Base-by-base conservation (phyloP, 2,888 invertebrate species). In the Caenorhabditis japonica region DNA sequence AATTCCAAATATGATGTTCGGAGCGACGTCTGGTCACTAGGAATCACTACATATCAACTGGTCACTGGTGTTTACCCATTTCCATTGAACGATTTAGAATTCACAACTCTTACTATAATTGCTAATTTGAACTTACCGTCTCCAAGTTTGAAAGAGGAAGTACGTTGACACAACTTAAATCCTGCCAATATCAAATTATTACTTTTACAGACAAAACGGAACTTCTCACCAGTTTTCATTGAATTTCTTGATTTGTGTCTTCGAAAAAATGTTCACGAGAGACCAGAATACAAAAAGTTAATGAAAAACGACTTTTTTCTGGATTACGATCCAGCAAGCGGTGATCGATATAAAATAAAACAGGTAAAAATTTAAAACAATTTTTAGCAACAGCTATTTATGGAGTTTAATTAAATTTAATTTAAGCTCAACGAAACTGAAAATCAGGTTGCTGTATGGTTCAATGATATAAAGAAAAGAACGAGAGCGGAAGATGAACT, bases 21-120 rank as follows among this genome's bases (percentile, higher is more conserved):
- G 85, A 97, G 97, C 17, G 99, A 99, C 90, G 97, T 99, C 47
- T 99, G 99, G 99, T 96, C 96, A 80, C 91, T 99, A 81, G 99
- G 99, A 82, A 96, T 84, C 17, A 83, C 84, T 3, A 79, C 90
- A 88, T 90, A 99, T 59, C 97, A 99, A 91, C 91, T 99, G 85
- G 99, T 97, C 51, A 95, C 95, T 13, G 97, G 96, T 49, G 92
- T 58, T 2, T 75, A 75, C 23, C 75, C 75, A 3, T 75, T 74
- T 38, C 73, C 75, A 19, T 17, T 75, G 10, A 44, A 75, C 4
- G 60, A 75, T 27, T n/a, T 69, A 39, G 69, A 75, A 17, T 69
- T 75, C 34, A 62, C 61, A 5, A 74, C 73, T 2, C 30, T 74
- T 0, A 62, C 73, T 0, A 68, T 68, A 2, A 74, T 74, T 30